Evolutionary conservation across 2,888 invertebrate genomes (phyloP), one percentile per base, ranked within the genome.

Genomic region (Acrocera orbiculus): DNA sequence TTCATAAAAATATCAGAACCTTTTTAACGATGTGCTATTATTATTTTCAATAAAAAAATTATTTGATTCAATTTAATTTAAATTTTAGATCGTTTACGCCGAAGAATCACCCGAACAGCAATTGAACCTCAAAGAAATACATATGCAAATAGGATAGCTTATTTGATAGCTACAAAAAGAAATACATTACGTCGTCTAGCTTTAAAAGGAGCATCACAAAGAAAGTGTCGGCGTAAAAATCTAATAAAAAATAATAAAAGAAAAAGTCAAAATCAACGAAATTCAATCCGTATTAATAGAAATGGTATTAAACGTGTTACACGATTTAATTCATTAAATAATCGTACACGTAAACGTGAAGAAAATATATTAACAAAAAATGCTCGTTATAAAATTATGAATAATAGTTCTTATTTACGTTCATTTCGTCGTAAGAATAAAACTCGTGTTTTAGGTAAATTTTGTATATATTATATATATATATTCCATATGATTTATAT

Each of bases 121-220:
- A n/a, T 37, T 47, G 62, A 44, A 44, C 50, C 54, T 23, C 62
- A 60, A 44, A 52, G 56, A 10, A 45, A 48, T 25, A 50, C 70
- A 23, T 70, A 69, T 33, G 67, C 71, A 1, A 80, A 78, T 54
- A 65, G 77, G 40, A 70, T 81, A 46, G 75, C 77, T 14, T 73
- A 76, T 42, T 57, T 81, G 30, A 78, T 81, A 35, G 74, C 77
- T 4, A 72, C 76, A 40, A 74, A 80, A 35, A 69, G 77, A 31
- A 67, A 71, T 28, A 73, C 76, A 35, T 61, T 76, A 24, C 61
- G 70, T 31, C 70, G 73, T 39, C 56, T 73, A 45, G 73, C 77
- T 30, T 54, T 63, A 39, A 76, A 73, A 51, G 62, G 65, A 29
- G 49, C 61, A 36, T 58, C 57, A 4, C 47, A 46, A 16, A 47